phyloP scores from a whole-genome alignment of 2,797 vertebrate species.

The Pachyuromys duprasi region DNA sequence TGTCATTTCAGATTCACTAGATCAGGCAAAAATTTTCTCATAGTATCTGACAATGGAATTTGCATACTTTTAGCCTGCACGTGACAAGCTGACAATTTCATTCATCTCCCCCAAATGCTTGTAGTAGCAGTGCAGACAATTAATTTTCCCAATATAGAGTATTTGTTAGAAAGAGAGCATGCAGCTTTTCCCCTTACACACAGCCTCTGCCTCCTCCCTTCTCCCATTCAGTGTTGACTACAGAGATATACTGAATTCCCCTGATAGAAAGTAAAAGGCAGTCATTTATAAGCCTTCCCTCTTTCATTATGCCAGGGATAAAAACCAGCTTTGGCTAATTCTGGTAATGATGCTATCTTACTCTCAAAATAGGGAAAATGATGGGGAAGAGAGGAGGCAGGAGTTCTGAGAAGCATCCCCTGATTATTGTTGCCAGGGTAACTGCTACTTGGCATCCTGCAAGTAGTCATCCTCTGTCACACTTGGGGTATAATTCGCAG shows the following conservation, averaged over 20 bases:
- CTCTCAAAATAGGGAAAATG: conserved; percentile 53
- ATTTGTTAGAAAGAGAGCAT: conserved; percentile 12
- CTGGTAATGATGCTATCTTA: conserved; percentile 35
- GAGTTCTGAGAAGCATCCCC: conserved; percentile 75
- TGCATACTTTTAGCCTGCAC: conserved; percentile 29
- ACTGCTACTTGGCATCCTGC: conserved; percentile 71
- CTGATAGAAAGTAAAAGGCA: conserved; percentile 25
- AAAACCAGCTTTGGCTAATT: conserved; percentile 34
- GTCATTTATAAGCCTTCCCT: conserved; percentile 43
- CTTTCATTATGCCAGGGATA: conserved; percentile 11
- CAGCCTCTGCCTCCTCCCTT: no score
- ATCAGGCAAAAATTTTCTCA: conserved; percentile 49
- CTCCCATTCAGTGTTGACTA: background rate
- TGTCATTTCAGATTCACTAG: conserved; percentile 38
- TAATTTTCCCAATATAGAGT: background rate
- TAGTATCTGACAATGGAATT: conserved; percentile 28
- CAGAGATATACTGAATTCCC: background rate
- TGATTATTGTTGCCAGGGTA: conserved; percentile 80
- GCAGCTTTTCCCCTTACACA: background rate
- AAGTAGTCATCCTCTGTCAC: conserved; percentile 76
- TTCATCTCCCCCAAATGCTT: conserved; percentile 19
- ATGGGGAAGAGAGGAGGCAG: conserved; percentile 16
- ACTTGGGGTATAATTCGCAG: conserved; percentile 76
- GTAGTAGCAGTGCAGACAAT: conserved; percentile 22
- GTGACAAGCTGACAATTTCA: conserved; percentile 60